Conservation (phyloP, 2,888 invertebrate genomes). For the Leucoptera coffeella region DNA sequence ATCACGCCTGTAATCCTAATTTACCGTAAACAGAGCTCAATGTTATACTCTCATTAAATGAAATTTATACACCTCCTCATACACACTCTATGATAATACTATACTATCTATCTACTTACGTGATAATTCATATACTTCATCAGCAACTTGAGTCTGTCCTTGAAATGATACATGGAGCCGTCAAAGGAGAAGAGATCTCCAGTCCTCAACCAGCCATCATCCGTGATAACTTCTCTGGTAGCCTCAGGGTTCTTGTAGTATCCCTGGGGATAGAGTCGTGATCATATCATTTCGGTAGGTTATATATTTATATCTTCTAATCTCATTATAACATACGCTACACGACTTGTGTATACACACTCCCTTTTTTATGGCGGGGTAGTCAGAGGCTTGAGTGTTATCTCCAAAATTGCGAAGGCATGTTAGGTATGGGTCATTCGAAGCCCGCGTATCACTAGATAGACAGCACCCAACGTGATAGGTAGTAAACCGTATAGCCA, state of each 20-base stretch:
- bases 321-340: too few relatives aligned
- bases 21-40: too few relatives aligned
- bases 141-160: conserved; percentile 45
- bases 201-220: conserved; percentile 41
- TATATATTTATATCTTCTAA: neutral
- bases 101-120: conserved; percentile 18
- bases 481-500: too few relatives aligned
- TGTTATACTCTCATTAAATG: neutral
- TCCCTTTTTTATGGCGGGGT: too few relatives aligned
- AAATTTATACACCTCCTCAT: neutral
- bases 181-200: conserved; percentile 47
- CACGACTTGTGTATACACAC: too few relatives aligned
- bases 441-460: neutral
- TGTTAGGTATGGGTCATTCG: neutral
- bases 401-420: too few relatives aligned
- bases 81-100: too few relatives aligned
- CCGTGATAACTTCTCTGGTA: conserved; percentile 27
- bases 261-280: too few relatives aligned
- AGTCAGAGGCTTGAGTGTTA: too few relatives aligned
- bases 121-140: conserved; percentile 44
- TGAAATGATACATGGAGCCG: conserved; percentile 37
- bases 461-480: too few relatives aligned
- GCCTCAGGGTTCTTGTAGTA: conserved; percentile 33
- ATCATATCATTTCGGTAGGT: too few relatives aligned
- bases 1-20: too few relatives aligned